phyloP scores from a whole-genome alignment of 2,888 invertebrate genomes.

The Caenorhabditis uteleia region DNA sequence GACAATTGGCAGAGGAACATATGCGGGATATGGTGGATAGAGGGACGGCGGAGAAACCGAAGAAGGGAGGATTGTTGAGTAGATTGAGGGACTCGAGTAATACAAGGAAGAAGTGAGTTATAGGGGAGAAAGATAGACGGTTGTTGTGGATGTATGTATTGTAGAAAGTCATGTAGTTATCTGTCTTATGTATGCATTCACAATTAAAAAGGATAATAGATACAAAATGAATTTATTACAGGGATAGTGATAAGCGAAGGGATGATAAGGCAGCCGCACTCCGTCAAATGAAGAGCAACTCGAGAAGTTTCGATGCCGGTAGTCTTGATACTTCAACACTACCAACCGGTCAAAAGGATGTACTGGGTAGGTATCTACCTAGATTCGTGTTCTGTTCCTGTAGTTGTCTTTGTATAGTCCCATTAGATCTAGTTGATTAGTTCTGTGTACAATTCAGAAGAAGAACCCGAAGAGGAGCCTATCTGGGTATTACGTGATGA shows the following conservation, averaged over 20 bases:
- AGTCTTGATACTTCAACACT: constrained; percentile 38
- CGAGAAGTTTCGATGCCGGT: constrained; percentile 53
- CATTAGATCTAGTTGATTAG: too few species aligned
- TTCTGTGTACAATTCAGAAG: constrained; percentile 26
- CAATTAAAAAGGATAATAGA: constrained; percentile 5
- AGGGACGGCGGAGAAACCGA: constrained; percentile 49
- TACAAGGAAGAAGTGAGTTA: constrained; percentile 48
- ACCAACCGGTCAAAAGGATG: constrained; percentile 47
- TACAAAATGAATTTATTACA: constrained; percentile 17
- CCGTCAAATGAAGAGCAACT: constrained; percentile 46
- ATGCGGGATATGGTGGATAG: constrained; percentile 53
- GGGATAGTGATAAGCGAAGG: constrained; percentile 32
- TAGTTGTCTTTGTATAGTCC: too few species aligned
- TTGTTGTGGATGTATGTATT: too few species aligned
- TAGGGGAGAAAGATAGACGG: too few species aligned
- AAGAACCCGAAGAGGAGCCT: constrained; percentile 23
- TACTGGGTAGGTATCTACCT: constrained; percentile 48
- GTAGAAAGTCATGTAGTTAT: too few species aligned
- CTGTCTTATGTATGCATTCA: too few species aligned
- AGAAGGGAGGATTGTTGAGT: constrained; percentile 64
- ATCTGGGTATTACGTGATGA: constrained; percentile 33
- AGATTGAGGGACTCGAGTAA: constrained; percentile 68
- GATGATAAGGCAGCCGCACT: constrained; percentile 36
- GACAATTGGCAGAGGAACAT: constrained; percentile 60
- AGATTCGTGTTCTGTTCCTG: too few species aligned